These are phyloP conservation scores for Oostethus manadensis DNA, from an alignment of 2,113 vertebrate species.

Conservation along the genomic window DNA sequence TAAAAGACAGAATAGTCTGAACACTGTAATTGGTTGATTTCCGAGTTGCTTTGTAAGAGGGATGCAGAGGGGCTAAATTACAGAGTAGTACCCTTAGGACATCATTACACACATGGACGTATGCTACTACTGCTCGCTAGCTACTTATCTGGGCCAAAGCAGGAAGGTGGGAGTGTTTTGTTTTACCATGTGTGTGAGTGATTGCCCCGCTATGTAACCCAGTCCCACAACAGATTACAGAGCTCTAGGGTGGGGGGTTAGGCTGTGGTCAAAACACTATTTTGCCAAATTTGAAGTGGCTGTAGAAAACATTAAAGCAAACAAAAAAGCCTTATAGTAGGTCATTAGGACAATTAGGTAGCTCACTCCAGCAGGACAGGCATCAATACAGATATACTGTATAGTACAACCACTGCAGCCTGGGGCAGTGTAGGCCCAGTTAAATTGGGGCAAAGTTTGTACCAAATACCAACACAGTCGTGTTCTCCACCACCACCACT, in stretches of 20 bases:
- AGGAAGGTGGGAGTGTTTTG: constrained; percentile 53
- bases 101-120: constrained; percentile 56
- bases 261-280: constrained; percentile 24
- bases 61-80: constrained; percentile 60
- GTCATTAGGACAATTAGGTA: constrained; percentile 15
- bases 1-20: constrained; percentile 46
- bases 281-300: constrained; percentile 33
- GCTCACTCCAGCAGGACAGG: constrained; percentile 10
- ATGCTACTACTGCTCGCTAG: constrained; percentile 45
- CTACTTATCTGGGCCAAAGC: constrained; percentile 46
- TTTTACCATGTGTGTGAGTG: constrained; percentile 22
- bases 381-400: constrained; percentile 18
- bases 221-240: constrained; percentile 52
- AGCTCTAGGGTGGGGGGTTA: constrained; percentile 32
- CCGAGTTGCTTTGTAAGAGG: constrained; percentile 50
- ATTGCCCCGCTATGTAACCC: constrained; percentile 14
- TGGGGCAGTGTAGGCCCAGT: constrained; percentile 5
- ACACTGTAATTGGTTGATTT: constrained; percentile 63
- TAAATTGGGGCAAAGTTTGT: neutral
- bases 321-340: constrained; percentile 36
- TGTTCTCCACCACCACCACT: too few relatives aligned
- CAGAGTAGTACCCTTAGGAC: constrained; percentile 53
- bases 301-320: constrained; percentile 37
- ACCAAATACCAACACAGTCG: constrained; percentile 5
- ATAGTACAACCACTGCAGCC: constrained; percentile 28